phyloP scores from a whole-genome alignment of 2,888 invertebrate species.

The Harpalus rufipes region DNA sequence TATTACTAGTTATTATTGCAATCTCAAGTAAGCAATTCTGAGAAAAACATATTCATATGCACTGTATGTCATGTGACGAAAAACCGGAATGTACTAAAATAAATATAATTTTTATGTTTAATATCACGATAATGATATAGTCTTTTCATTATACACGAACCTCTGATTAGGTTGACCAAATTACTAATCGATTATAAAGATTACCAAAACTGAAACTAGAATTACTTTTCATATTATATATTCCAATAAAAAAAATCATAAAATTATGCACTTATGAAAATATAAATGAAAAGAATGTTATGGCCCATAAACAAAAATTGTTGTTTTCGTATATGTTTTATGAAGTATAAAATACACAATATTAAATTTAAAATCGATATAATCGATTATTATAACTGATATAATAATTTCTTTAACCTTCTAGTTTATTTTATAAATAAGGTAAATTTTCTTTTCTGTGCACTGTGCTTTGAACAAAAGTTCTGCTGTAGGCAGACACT shows the following conservation, averaged over 20 bases:
- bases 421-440: constrained; percentile 33
- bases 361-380: constrained; percentile 18
- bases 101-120: constrained; percentile 63
- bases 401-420: constrained; percentile 27
- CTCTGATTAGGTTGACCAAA: constrained; percentile 38
- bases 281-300: neutral
- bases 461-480: constrained; percentile 12
- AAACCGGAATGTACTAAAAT: constrained; percentile 60
- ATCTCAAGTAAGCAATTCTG: constrained; percentile 46
- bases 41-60: constrained; percentile 30
- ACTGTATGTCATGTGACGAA: constrained; percentile 62
- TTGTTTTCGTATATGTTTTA: neutral
- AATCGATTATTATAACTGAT: constrained; percentile 40
- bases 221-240: neutral
- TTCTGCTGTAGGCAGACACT: constrained; percentile 28
- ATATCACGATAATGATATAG: constrained; percentile 46
- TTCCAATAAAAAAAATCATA: neutral
- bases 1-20: constrained; percentile 46
- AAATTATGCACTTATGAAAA: neutral
- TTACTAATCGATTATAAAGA: constrained; percentile 52
- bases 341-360: neutral
- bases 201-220: constrained; percentile 9
- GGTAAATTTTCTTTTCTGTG: neutral
- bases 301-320: neutral
- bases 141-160: constrained; percentile 53